Conservation (phyloP, 2,888 invertebrate species). For the Homarus gammarus region DNA sequence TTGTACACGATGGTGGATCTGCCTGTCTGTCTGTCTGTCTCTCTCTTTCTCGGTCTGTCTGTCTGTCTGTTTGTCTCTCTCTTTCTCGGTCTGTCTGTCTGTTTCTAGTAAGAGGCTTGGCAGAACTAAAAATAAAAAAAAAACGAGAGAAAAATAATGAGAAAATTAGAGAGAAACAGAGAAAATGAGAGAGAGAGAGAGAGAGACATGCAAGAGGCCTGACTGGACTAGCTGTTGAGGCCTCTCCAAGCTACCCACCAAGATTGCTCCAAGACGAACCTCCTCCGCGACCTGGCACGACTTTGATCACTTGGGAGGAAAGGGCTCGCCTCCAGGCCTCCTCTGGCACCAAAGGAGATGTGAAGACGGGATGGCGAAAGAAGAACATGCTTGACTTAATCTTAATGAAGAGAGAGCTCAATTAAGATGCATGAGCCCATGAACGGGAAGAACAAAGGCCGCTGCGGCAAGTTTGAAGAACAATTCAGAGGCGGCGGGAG, state of each 20-base stretch:
- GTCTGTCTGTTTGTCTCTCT: constrained; percentile 27
- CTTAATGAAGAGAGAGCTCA: constrained; percentile 70
- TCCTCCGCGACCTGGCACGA: constrained; percentile 46
- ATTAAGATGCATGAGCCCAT: constrained; percentile 70
- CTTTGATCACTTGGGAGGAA: constrained; percentile 69
- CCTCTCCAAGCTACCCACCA: not conserved
- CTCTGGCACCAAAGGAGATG: constrained; percentile 65
- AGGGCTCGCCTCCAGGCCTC: constrained; percentile 40
- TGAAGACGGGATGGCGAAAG: constrained; percentile 63
- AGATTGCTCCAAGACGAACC: constrained; percentile 41
- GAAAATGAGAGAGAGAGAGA: too few relatives aligned
- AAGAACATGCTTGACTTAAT: constrained; percentile 68
- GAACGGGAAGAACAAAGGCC: constrained; percentile 56
- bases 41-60: constrained; percentile 22
- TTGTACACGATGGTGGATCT: too few relatives aligned
- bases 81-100: constrained; percentile 24
- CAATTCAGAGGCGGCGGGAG: constrained; percentile 38
- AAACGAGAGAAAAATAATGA: too few relatives aligned
- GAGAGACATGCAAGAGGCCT: not conserved
- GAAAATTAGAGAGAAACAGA: too few relatives aligned
- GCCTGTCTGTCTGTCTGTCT: constrained; percentile 22
- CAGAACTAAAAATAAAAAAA: not conserved
- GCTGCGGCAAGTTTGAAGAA: constrained; percentile 39
- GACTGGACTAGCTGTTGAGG: not conserved
- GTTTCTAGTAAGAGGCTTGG: too few relatives aligned